phyloP scores from a whole-genome alignment of 2,888 invertebrate genomes.

The Coenonympha glycerion region DNA sequence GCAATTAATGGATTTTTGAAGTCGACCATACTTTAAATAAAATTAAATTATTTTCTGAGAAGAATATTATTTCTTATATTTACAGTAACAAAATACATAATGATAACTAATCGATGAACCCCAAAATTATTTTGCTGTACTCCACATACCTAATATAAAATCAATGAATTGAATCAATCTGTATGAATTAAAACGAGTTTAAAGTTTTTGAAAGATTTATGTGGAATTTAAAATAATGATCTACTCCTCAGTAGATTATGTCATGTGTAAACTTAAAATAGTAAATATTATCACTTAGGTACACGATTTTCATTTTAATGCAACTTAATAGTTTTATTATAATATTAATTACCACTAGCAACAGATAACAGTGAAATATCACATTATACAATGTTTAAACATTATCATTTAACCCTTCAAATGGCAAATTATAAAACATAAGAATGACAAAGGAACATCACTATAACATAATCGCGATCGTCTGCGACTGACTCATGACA shows the following conservation, averaged over 20 bases:
- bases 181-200: no score
- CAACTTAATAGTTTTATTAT: slow-evolving; percentile 51
- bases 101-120: slow-evolving; percentile 38
- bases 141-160: no score
- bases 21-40: slow-evolving; percentile 5
- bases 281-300: slow-evolving; percentile 44
- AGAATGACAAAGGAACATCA: slow-evolving; percentile 44
- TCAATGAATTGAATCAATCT: no score
- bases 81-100: slow-evolving; percentile 46
- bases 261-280: slow-evolving; percentile 64
- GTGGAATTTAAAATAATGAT: slow-evolving; percentile 30
- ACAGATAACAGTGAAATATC: slow-evolving; percentile 75
- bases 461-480: slow-evolving; percentile 10
- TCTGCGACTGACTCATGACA: slow-evolving; percentile 1
- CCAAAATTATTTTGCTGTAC: no score
- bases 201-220: no score
- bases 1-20: no score
- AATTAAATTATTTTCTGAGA: slow-evolving; percentile 32
- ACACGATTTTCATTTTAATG: slow-evolving; percentile 40
- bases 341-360: slow-evolving; percentile 60
- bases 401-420: slow-evolving; percentile 52
- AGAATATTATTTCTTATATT: slow-evolving; percentile 41
- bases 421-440: slow-evolving; percentile 50
- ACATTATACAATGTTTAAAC: slow-evolving; percentile 68
- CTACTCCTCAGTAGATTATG: slow-evolving; percentile 40